Evolutionary conservation across 2,113 vertebrate genomes (phyloP), one percentile per base, ranked within the genome.

Genomic region (Tetraodon nigroviridis): DNA sequence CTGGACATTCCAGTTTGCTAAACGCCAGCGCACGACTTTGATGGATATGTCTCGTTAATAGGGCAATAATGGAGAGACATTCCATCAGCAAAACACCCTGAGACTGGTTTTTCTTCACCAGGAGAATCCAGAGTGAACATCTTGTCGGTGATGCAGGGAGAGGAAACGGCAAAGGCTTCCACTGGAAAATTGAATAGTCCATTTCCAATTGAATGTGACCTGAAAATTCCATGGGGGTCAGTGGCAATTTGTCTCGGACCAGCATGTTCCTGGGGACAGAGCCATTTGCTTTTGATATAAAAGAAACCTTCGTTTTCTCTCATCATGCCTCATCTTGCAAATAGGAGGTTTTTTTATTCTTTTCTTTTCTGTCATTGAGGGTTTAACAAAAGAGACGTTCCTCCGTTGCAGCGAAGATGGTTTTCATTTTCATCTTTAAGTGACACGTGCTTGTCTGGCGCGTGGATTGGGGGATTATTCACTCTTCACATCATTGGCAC

Each of bases 161-260:
- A 61, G 80, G 67, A 84, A 87, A 85, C 82, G 76, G 75, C 24
- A 76, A 77, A 53, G 58, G 64, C 76, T 82, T 80, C 87, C 69
- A 70, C 73, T 81, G 84, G 82, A 77, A 86, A 86, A 86, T 85
- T 82, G 84, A 90, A 89, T 84, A 80, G 85, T 82, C 85, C 80
- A 80, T 86, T 87, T 89, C 83, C 80, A 87, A 87, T 85, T 52
- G 81, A 83, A 64, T 76, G 72, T 83, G 81, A 81, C 77, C 84
- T 79, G 76, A 75, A 82, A 86, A 84, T 85, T 86, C 85, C 81
- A 86, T 83, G 76, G 71, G 62, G 86, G 86, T 88, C 84, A 85
- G 69, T 74, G 73, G 73, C 81, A 84, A 86, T 90, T 83, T 85
- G 76, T 89, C 84, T 86, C 83, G 71, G 80, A 84, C 84, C 79